Evolutionary conservation across 2,888 invertebrate genomes (phyloP).

Genomic region (Thymelicus acteon): DNA sequence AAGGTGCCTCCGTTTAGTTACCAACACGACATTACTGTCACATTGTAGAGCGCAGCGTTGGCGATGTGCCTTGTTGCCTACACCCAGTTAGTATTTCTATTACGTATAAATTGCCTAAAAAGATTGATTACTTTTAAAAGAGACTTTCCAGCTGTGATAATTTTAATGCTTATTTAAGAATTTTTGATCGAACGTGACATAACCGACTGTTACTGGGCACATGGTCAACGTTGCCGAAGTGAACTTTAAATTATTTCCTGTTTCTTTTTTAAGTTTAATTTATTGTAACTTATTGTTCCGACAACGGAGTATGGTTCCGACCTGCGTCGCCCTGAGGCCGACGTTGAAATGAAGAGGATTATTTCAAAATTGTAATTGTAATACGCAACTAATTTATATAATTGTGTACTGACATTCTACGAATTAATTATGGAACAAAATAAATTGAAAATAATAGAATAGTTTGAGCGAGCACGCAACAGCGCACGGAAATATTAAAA

Average conservation of each 20-base stretch:
- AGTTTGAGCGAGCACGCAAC: neutral
- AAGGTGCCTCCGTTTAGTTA: constrained; percentile 16
- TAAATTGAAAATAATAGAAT: neutral
- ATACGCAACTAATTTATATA: neutral
- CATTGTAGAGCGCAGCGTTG: constrained; percentile 3
- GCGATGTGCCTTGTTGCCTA: neutral
- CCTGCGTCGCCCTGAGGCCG: constrained; percentile 6
- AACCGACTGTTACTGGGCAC: neutral
- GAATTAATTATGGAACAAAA: constrained; percentile 10
- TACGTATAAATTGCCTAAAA: neutral
- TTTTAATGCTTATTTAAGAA: constrained; percentile 4
- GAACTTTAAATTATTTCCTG: constrained; percentile 11
- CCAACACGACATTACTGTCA: constrained; percentile 22
- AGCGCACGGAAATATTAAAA: neutral
- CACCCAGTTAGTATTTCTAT: neutral
- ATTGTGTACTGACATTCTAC: constrained; percentile 11
- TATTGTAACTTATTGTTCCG: constrained; percentile 25
- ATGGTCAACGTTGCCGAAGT: constrained; percentile 6
- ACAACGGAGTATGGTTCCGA: constrained; percentile 30
- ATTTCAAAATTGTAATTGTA: neutral
- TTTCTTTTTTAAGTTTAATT: constrained; percentile 34
- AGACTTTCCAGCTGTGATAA: constrained; percentile 11
- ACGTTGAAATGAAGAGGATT: neutral
- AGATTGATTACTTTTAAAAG: neutral
- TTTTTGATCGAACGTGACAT: neutral